Evolutionary conservation across 2,113 vertebrate genomes (phyloP).

Genomic region (Thunnus thynnus): DNA sequence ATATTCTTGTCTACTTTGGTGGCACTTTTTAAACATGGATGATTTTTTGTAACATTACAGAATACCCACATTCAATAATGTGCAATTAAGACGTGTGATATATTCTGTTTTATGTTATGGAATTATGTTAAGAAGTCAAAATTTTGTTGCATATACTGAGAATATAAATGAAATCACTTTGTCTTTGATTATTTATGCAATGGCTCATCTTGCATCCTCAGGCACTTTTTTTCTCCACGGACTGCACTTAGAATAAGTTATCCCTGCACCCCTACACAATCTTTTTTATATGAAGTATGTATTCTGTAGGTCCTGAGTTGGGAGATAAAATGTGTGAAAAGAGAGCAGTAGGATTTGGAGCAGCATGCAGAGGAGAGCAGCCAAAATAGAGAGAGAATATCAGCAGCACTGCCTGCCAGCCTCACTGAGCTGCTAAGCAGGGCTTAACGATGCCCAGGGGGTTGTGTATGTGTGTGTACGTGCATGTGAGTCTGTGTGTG

Average conservation of each 20-base stretch:
- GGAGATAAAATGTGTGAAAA: slow-evolving; percentile 79
- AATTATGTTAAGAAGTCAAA: not conserved
- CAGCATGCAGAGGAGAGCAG: slow-evolving; percentile 76
- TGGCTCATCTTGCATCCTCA: slow-evolving; percentile 27
- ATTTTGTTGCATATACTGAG: not conserved
- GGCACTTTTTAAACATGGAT: not conserved
- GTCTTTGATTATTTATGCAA: slow-evolving; percentile 43
- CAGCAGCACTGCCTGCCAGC: slow-evolving; percentile 77
- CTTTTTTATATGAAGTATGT: slow-evolving; percentile 59
- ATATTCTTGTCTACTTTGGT: not conserved
- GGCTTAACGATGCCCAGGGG: slow-evolving; percentile 82
- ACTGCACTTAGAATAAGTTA: slow-evolving; percentile 50
- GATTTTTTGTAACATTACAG: not conserved
- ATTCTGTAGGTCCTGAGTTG: slow-evolving; percentile 70
- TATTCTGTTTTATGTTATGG: not conserved
- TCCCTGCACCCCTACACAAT: slow-evolving; percentile 39
- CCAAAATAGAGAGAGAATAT: slow-evolving; percentile 82
- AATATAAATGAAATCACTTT: slow-evolving; percentile 30
- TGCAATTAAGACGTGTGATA: not conserved
- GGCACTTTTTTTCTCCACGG: slow-evolving; percentile 1
- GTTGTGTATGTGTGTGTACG: slow-evolving; percentile 64
- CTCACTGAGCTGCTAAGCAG: slow-evolving; percentile 83
- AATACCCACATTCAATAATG: too few relatives aligned
- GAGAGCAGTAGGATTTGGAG: slow-evolving; percentile 80
- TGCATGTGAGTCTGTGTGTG: slow-evolving; percentile 25